Evolutionary conservation across 2,888 invertebrate genomes (phyloP).

Genomic region (Alloplasta piceator): DNA sequence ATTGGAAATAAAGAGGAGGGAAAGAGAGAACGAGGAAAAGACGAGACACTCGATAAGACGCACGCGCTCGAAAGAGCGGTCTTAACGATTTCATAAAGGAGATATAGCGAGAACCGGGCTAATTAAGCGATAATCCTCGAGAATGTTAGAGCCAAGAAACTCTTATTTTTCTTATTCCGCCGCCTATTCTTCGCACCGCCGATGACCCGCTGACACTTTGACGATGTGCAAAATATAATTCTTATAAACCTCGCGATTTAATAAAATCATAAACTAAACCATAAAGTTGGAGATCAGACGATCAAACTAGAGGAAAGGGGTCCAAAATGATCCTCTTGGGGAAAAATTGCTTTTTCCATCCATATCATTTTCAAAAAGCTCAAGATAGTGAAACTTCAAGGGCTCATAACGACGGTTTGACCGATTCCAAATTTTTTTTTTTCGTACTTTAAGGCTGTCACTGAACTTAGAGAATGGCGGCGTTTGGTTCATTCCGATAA

Average conservation of each 20-base stretch:
- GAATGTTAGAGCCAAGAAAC: conserved; percentile 53
- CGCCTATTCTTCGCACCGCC: conserved; percentile 22
- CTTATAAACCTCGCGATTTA: no score
- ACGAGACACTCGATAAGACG: conserved; percentile 75
- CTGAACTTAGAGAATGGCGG: no score
- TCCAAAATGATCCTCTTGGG: no score
- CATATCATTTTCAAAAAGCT: background rate
- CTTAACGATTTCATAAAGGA: conserved; percentile 79
- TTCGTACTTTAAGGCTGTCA: no score
- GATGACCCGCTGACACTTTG: background rate
- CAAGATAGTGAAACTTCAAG: no score
- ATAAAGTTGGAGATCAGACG: no score
- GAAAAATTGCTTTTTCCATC: background rate
- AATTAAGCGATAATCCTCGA: conserved; percentile 77
- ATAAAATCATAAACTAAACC: no score
- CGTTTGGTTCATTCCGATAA: background rate
- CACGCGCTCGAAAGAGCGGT: conserved; percentile 67
- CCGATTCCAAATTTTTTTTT: no score
- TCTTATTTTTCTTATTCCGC: conserved; percentile 69
- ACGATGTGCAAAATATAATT: background rate
- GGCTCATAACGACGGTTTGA: no score
- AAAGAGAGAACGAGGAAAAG: conserved; percentile 40
- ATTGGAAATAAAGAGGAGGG: no score
- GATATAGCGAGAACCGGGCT: conserved; percentile 72
- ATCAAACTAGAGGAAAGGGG: no score